Evolutionary conservation across 2,888 invertebrate genomes (phyloP).

Genomic region (Ethmia dodecea): DNA sequence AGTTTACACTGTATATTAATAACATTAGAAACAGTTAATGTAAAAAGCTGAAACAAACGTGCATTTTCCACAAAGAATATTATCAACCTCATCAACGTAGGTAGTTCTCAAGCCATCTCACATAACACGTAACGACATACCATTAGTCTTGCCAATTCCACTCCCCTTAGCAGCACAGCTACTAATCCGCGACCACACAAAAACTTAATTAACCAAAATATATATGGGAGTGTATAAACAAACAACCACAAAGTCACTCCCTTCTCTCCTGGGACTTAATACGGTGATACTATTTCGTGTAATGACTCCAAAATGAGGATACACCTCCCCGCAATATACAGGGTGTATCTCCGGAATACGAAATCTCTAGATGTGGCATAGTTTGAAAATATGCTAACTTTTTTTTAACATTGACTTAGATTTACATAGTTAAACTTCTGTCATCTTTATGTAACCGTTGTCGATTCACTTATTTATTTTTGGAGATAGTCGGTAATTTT

Average conservation of each 20-base stretch:
- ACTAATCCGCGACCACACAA: constrained; percentile 64
- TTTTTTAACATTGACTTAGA: too few relatives aligned
- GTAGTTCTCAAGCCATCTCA: constrained; percentile 3
- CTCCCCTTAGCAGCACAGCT: constrained; percentile 30
- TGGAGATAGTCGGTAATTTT: too few relatives aligned
- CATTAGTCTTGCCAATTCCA: constrained; percentile 41
- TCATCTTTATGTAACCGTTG: too few relatives aligned
- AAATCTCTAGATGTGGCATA: too few relatives aligned
- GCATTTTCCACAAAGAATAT: constrained; percentile 2
- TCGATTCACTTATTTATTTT: too few relatives aligned
- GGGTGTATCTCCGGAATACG: too few relatives aligned
- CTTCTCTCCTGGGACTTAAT: constrained; percentile 62
- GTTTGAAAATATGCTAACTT: too few relatives aligned
- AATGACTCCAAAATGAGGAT: constrained; percentile 76
- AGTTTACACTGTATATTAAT: too few relatives aligned
- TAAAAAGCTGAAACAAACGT: not conserved
- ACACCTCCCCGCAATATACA: constrained; percentile 58
- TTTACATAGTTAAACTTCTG: too few relatives aligned
- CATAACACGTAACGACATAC: constrained; percentile 20
- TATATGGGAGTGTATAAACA: constrained; percentile 66
- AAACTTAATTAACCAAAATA: constrained; percentile 76
- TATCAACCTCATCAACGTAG: not conserved
- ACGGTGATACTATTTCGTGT: constrained; percentile 76
- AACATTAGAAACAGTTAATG: too few relatives aligned
- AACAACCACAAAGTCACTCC: constrained; percentile 61